Conservation (phyloP, 2,113 vertebrate genomes). For the Oryzias curvinotus region DNA sequence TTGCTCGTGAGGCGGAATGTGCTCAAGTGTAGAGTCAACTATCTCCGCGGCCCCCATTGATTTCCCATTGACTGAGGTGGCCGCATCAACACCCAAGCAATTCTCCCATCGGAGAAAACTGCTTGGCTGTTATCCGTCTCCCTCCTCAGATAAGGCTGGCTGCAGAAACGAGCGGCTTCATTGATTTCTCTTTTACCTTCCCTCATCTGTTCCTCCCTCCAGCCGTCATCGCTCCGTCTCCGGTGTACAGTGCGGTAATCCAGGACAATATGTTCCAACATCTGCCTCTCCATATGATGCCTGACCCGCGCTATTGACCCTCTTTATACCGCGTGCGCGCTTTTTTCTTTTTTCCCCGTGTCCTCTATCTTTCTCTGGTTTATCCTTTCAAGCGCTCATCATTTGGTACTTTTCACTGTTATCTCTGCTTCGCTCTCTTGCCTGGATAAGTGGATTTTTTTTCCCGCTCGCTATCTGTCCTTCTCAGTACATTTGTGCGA, state of each 20-base stretch:
- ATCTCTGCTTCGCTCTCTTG: slow-evolving; percentile 14
- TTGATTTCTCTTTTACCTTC: slow-evolving; percentile 62
- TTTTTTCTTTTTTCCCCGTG: slow-evolving; percentile 20
- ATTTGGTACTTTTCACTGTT: slow-evolving; percentile 34
- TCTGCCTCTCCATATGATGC: slow-evolving; percentile 91
- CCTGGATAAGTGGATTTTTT: slow-evolving; percentile 47
- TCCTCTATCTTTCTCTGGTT: slow-evolving; percentile 17
- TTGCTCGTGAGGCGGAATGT: background rate
- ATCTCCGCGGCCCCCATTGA: slow-evolving; percentile 32
- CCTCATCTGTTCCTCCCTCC: slow-evolving; percentile 9
- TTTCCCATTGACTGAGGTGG: slow-evolving; percentile 16
- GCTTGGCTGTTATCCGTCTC: slow-evolving; percentile 25
- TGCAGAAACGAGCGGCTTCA: slow-evolving; percentile 35
- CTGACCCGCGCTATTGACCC: slow-evolving; percentile 84
- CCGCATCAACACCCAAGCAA: slow-evolving; percentile 30
- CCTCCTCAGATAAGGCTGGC: slow-evolving; percentile 46
- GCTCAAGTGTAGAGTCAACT: background rate
- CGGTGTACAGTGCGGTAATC: slow-evolving; percentile 78
- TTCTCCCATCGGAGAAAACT: slow-evolving; percentile 31
- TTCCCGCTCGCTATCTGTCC: slow-evolving; percentile 29
- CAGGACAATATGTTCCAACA: slow-evolving; percentile 92
- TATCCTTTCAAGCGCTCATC: slow-evolving; percentile 56
- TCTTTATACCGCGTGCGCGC: slow-evolving; percentile 75
- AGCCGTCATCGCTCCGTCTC: slow-evolving; percentile 62
- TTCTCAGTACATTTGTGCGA: slow-evolving; percentile 50